These are phyloP conservation scores for Catalaphyllia jardinei DNA, from an alignment of 64 coral and sea anemone species.

Conservation along the genomic window DNA sequence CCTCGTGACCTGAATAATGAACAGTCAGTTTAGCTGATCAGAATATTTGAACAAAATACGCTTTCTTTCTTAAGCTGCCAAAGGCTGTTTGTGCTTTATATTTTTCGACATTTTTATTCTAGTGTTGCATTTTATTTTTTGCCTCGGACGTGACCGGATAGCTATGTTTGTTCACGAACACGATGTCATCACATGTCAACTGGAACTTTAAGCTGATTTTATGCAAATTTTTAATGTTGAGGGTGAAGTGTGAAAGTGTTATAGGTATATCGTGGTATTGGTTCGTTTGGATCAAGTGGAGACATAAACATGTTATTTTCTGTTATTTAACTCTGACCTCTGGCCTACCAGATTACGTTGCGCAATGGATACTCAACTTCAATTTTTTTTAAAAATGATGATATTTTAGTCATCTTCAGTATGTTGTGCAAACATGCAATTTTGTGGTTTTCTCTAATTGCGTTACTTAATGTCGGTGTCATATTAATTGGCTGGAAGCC, in stretches of 20 bases:
- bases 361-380: too few relatives aligned
- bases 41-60: neutral
- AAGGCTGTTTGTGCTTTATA: neutral
- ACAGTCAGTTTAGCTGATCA: neutral
- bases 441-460: neutral
- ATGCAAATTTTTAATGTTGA: neutral
- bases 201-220: neutral
- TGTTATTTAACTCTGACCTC: neutral
- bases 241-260: neutral
- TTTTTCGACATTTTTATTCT: neutral
- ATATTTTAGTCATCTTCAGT: too few relatives aligned
- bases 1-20: neutral
- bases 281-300: neutral
- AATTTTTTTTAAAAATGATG: too few relatives aligned
- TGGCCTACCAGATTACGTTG: too few relatives aligned
- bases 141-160: slow-evolving; percentile 1
- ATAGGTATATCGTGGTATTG: neutral
- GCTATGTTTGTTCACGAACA: neutral
- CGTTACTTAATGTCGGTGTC: neutral
- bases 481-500: neutral
- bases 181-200: slow-evolving; percentile 30
- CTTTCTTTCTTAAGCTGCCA: neutral
- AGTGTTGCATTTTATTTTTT: slow-evolving; percentile 2
- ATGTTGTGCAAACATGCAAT: neutral
- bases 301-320: neutral